phyloP scores from a whole-genome alignment of 2,797 vertebrate genomes.

The Prionace glauca region DNA sequence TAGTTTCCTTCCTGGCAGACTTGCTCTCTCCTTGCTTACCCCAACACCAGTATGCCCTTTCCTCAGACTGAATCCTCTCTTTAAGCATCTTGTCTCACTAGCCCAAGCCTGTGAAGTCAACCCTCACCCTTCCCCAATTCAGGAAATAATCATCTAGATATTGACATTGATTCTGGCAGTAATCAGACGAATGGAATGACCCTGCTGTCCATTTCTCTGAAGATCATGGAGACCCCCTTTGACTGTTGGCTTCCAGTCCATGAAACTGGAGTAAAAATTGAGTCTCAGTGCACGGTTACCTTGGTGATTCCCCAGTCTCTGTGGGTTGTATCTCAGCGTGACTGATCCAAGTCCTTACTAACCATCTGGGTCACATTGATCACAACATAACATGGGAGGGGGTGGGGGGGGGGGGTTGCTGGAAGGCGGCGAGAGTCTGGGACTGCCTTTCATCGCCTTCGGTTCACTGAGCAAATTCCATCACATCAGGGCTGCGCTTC shows the following conservation, averaged over 20 bases:
- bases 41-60: neutral
- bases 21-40: neutral
- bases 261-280: neutral
- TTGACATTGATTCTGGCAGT: neutral
- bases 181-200: neutral
- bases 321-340: neutral
- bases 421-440: neutral
- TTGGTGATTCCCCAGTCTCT: neutral
- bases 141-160: neutral
- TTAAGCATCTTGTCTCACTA: neutral
- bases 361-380: neutral
- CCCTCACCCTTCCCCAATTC: neutral
- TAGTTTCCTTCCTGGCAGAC: slow-evolving; percentile 25
- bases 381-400: no score
- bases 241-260: neutral
- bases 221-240: neutral
- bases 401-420: neutral
- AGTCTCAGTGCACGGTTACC: neutral
- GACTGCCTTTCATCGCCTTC: neutral
- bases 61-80: neutral
- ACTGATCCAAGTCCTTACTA: neutral
- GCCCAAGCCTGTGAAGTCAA: neutral
- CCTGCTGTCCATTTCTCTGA: neutral
- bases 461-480: neutral
- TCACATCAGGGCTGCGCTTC: neutral